Conservation (phyloP, 2,888 invertebrate genomes). For the Busseola fusca region DNA sequence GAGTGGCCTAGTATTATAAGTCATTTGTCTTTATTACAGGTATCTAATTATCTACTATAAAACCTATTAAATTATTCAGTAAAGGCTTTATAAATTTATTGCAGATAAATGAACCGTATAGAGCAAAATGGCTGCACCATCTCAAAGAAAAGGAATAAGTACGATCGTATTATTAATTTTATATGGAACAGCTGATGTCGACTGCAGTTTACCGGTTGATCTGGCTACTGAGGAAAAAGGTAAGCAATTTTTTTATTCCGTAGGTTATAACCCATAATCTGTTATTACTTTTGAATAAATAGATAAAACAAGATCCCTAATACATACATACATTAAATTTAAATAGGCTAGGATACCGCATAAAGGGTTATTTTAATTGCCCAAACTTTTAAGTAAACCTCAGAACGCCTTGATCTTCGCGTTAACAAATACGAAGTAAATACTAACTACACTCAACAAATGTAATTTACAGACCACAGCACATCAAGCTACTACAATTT, state of each 20-base stretch:
- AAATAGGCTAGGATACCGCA: background rate
- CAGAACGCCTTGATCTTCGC: background rate
- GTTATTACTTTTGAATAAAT: background rate
- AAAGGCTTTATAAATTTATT: conserved; percentile 38
- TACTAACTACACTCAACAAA: background rate
- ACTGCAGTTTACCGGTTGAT: conserved; percentile 83
- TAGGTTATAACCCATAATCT: background rate
- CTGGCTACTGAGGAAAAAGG: conserved; percentile 85
- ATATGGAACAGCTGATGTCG: conserved; percentile 86
- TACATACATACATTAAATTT: no score
- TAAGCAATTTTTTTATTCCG: conserved; percentile 47
- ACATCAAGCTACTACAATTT: no score
- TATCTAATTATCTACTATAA: background rate
- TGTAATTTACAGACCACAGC: no score
- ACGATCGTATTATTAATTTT: conserved; percentile 81
- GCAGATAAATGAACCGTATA: conserved; percentile 86
- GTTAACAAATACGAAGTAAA: background rate
- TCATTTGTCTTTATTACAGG: background rate
- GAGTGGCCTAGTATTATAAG: background rate
- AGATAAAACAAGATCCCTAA: background rate
- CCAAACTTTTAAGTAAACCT: background rate
- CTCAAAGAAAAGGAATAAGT: conserved; percentile 80
- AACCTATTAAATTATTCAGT: conserved; percentile 5
- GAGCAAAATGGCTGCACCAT: conserved; percentile 80
- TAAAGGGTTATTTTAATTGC: background rate